These are phyloP conservation scores for Apamea anceps DNA, from an alignment of 2,888 invertebrate genomes.

Conservation along the genomic window DNA sequence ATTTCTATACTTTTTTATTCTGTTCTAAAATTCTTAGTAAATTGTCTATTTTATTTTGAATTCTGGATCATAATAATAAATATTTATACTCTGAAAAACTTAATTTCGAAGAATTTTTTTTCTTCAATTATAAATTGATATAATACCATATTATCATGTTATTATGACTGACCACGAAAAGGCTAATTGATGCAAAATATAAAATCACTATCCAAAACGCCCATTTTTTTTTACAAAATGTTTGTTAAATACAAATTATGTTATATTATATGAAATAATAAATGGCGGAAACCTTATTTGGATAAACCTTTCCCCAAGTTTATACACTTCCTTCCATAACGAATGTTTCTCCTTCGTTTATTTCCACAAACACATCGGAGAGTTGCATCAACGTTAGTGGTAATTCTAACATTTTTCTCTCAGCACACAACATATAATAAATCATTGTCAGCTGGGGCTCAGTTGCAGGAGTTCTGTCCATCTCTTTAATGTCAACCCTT, in stretches of 20 bases:
- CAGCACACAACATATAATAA: slow-evolving; percentile 68
- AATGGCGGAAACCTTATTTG: neutral
- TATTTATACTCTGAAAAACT: neutral
- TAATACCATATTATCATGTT: neutral
- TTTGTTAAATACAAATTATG: neutral
- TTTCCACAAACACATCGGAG: slow-evolving; percentile 24
- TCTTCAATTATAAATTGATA: neutral
- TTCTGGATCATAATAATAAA: neutral
- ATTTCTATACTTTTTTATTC: too few species aligned
- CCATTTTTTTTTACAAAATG: neutral
- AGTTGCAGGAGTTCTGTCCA: slow-evolving; percentile 74
- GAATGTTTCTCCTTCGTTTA: slow-evolving; percentile 9
- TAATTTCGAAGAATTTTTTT: neutral
- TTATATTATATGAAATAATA: neutral
- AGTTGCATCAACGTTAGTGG: slow-evolving; percentile 55
- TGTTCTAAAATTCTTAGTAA: neutral
- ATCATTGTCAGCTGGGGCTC: slow-evolving; percentile 76
- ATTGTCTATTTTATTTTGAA: neutral
- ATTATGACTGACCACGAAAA: neutral
- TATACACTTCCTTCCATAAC: neutral
- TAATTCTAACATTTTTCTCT: slow-evolving; percentile 60
- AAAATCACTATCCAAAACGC: neutral
- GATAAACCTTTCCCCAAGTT: neutral
- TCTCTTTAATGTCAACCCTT: slow-evolving; percentile 73
- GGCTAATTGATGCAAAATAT: neutral